Conservation (phyloP, 1,140 invertebrate species). For the Drosophila orena region DNA sequence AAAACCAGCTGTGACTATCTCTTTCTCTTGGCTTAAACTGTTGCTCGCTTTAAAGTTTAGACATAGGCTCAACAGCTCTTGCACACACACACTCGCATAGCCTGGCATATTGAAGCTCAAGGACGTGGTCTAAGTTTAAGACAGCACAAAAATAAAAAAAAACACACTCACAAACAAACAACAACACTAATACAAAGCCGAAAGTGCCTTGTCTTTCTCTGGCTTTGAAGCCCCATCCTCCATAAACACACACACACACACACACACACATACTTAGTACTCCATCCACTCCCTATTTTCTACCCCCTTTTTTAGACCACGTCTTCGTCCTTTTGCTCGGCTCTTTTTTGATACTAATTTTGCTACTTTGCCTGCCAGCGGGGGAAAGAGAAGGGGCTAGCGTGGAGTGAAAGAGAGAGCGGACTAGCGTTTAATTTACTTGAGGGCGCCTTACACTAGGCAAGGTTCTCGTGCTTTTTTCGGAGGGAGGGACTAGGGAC, state of each 20-base stretch:
- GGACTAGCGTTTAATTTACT: constrained; percentile 58
- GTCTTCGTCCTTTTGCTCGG: constrained; percentile 39
- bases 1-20: background rate
- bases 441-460: constrained; percentile 52
- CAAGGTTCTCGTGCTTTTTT: constrained; percentile 27
- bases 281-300: background rate
- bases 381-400: background rate
- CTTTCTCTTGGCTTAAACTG: constrained; percentile 16
- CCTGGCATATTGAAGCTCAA: constrained; percentile 62
- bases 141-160: constrained; percentile 27
- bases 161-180: constrained; percentile 24
- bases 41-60: constrained; percentile 55
- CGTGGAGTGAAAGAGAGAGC: constrained; percentile 3
- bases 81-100: constrained; percentile 18
- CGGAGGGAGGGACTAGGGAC: too few relatives aligned
- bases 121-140: constrained; percentile 65
- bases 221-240: background rate
- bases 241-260: background rate
- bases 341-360: constrained; percentile 66
- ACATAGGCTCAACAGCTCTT: constrained; percentile 28
- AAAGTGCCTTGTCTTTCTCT: constrained; percentile 43
- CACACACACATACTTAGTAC: constrained; percentile 2
- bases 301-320: constrained; percentile 13
- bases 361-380: constrained; percentile 54
- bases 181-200: constrained; percentile 31